Percentiles rank a stretch among this genome's conserved stretches.
Evolutionary conservation across 2,113 vertebrate genomes (phyloP).

Genomic region (Cyprinus carpio): DNA sequence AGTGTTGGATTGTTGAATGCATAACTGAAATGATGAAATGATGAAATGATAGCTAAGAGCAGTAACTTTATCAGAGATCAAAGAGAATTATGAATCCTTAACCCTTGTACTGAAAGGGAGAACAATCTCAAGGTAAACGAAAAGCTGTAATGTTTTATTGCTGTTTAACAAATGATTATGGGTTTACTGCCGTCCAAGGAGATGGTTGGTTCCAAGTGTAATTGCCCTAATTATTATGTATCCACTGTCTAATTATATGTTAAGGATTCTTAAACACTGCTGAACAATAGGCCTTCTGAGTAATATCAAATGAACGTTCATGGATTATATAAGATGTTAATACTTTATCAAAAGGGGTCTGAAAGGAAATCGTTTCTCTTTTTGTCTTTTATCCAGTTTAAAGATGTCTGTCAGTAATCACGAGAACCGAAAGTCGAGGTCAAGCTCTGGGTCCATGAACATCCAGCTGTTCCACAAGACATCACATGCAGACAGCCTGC

Average conservation of each 20-base stretch:
- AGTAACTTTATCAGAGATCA: slow-evolving; percentile 8
- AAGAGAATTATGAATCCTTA: slow-evolving; percentile 17
- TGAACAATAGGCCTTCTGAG: neutral
- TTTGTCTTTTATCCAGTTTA: slow-evolving; percentile 55
- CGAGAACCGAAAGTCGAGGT: slow-evolving; percentile 84
- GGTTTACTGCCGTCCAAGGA: neutral
- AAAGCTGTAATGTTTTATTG: slow-evolving; percentile 15
- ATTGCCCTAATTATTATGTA: slow-evolving; percentile 10
- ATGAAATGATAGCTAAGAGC: neutral
- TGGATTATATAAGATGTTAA: neutral
- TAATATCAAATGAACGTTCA: neutral
- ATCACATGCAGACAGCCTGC: slow-evolving; percentile 75
- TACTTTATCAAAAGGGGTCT: neutral
- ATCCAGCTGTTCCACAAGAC: slow-evolving; percentile 81
- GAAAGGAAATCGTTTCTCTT: neutral
- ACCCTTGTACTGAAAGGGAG: neutral
- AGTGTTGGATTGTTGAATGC: neutral
- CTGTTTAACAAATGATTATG: slow-evolving; percentile 26
- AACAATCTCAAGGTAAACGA: neutral
- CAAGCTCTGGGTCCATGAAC: slow-evolving; percentile 81
- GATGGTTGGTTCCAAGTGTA: neutral
- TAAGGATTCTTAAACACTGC: slow-evolving; percentile 8
- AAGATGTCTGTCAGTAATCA: slow-evolving; percentile 85
- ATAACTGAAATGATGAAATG: neutral
- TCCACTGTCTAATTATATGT: slow-evolving; percentile 1